Percentiles rank a stretch among this genome's conserved stretches.
phyloP scores from a whole-genome alignment of 2,888 invertebrate genomes.

The Empis livida region DNA sequence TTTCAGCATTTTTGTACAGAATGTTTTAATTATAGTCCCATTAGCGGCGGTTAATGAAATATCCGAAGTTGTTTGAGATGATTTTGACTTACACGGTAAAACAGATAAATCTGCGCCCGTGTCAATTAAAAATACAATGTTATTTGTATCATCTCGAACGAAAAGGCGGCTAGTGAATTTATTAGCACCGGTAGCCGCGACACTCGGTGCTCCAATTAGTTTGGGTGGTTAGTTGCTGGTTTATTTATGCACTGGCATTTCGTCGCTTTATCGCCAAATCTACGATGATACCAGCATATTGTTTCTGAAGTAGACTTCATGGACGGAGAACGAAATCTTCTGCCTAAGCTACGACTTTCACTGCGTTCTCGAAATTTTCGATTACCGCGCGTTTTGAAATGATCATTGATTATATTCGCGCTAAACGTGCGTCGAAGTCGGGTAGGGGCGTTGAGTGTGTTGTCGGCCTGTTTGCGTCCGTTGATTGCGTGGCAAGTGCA shows the following conservation, averaged over 20 bases:
- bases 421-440: too few relatives aligned
- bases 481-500: not conserved
- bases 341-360: not conserved
- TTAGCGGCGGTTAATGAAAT: not conserved
- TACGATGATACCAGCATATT: not conserved
- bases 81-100: not conserved
- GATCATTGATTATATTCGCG: not conserved
- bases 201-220: not conserved
- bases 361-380: not conserved
- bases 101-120: not conserved
- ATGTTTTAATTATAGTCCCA: slow-evolving; percentile 4
- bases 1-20: slow-evolving; percentile 4
- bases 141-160: not conserved
- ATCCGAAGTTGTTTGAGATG: not conserved
- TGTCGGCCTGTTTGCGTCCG: too few relatives aligned
- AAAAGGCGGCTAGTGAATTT: not conserved
- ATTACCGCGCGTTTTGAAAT: not conserved
- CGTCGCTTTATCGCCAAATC: not conserved
- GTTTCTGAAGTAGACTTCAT: not conserved
- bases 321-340: not conserved
- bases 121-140: not conserved
- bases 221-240: not conserved
- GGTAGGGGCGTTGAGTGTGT: too few relatives aligned
- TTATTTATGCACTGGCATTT: not conserved
- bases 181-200: not conserved